These are phyloP conservation scores for Neoscelio sp. DNA, from an alignment of 2,888 invertebrate genomes.

Conservation along the genomic window DNA sequence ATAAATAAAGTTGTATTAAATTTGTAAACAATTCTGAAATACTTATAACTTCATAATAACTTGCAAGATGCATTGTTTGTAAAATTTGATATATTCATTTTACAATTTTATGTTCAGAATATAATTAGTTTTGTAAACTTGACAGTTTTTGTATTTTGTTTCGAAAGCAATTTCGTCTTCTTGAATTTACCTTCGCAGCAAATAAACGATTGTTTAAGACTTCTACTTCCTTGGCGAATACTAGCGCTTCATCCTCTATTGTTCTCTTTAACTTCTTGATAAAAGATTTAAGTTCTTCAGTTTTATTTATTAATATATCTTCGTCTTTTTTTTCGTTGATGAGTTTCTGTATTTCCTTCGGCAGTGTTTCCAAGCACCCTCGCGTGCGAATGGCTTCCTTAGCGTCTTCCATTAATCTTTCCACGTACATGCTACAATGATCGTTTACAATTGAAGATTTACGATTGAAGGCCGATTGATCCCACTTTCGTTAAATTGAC, in stretches of 20 bases:
- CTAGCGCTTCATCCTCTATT: constrained; percentile 64
- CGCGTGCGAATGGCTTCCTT: constrained; percentile 69
- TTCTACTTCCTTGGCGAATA: constrained; percentile 66
- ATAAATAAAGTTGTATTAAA: too few species aligned
- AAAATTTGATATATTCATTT: too few species aligned
- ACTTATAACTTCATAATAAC: too few species aligned
- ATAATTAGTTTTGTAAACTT: too few species aligned
- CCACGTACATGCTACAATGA: constrained; percentile 71
- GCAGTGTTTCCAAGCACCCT: constrained; percentile 72
- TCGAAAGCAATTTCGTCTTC: background rate
- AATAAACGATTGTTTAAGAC: constrained; percentile 67
- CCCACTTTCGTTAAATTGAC: constrained; percentile 44
- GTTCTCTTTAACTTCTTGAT: constrained; percentile 63
- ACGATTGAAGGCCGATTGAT: constrained; percentile 49
- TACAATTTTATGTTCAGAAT: too few species aligned
- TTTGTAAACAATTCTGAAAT: too few species aligned
- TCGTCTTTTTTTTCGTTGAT: constrained; percentile 66
- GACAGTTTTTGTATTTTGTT: background rate
- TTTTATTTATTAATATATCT: constrained; percentile 65
- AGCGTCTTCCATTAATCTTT: constrained; percentile 71
- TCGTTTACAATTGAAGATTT: constrained; percentile 56
- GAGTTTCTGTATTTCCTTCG: constrained; percentile 71
- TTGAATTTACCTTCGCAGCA: constrained; percentile 69
- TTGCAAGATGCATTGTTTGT: too few species aligned
- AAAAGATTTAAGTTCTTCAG: constrained; percentile 60